Evolutionary conservation across 92 coral and sea anemone genomes (phyloP).

Genomic region (Isaurus tuberculatus): DNA sequence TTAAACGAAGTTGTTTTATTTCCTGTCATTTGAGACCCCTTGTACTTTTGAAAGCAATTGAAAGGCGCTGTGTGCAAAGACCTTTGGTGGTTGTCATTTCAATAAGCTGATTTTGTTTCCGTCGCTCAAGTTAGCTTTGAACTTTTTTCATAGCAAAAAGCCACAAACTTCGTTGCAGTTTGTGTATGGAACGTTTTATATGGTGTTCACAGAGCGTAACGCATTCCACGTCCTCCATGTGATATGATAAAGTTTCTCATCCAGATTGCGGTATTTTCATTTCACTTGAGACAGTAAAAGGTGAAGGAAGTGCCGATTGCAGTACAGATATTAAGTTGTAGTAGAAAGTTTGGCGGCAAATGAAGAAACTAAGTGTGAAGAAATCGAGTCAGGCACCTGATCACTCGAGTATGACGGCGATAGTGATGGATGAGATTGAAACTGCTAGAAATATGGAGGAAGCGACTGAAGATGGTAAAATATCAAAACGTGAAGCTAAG

Average conservation of each 20-base stretch:
- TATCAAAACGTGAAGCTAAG: background rate
- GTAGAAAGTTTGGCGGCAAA: background rate
- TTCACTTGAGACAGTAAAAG: background rate
- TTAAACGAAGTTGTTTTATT: no score
- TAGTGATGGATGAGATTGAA: background rate
- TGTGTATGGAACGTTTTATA: background rate
- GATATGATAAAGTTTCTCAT: no score
- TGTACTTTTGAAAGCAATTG: background rate
- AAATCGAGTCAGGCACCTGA: background rate
- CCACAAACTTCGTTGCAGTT: background rate
- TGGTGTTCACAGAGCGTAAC: background rate
- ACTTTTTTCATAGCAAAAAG: no score
- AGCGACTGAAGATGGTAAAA: background rate
- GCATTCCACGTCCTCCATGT: background rate
- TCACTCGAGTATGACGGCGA: background rate
- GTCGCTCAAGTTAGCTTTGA: no score
- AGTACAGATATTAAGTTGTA: background rate
- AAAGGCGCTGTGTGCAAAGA: background rate
- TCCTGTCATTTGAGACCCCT: background rate
- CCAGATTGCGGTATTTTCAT: no score
- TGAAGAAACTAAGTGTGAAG: background rate
- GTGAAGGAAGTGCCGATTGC: background rate
- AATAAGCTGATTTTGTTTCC: background rate
- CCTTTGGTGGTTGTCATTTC: background rate
- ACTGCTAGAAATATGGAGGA: background rate